phyloP scores from a whole-genome alignment of 1,140 invertebrate genomes.

The Cydia splendana region DNA sequence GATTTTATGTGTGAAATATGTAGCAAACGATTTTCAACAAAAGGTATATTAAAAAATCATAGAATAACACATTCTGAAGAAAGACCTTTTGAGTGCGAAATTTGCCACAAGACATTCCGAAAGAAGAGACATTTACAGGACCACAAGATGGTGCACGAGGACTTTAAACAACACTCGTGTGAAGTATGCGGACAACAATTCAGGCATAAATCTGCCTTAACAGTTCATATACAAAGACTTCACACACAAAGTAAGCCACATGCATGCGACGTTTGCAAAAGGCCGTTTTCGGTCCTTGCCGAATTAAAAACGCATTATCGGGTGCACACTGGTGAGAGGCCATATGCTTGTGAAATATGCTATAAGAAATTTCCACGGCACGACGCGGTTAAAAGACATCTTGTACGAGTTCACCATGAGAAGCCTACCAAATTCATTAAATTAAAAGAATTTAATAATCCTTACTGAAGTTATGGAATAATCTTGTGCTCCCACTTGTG shows the following conservation, averaged over 20 bases:
- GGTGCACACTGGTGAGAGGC: constrained; percentile 1
- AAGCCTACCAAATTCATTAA: background rate
- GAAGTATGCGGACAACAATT: background rate
- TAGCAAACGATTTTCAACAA: background rate
- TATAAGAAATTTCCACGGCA: background rate
- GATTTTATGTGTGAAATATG: constrained; percentile 10
- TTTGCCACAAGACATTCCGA: background rate
- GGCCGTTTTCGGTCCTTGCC: background rate
- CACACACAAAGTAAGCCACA: background rate
- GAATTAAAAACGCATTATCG: constrained; percentile 5
- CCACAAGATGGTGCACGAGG: background rate
- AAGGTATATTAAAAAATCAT: background rate
- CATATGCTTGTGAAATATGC: constrained; percentile 7
- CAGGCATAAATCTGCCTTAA: background rate
- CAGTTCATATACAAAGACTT: background rate
- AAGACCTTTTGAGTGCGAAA: background rate
- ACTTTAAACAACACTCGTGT: background rate
- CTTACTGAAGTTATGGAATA: background rate
- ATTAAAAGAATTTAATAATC: constrained; percentile 5
- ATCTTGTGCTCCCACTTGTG: background rate
- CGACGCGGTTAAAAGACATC: background rate
- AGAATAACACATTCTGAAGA: background rate
- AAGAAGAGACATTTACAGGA: background rate
- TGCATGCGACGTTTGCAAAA: constrained; percentile 1
- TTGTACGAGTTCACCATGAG: background rate